Evolutionary conservation across 2,888 invertebrate species (phyloP), one percentile per base, ranked within the genome.

Genomic region (Diplolepis rosae): DNA sequence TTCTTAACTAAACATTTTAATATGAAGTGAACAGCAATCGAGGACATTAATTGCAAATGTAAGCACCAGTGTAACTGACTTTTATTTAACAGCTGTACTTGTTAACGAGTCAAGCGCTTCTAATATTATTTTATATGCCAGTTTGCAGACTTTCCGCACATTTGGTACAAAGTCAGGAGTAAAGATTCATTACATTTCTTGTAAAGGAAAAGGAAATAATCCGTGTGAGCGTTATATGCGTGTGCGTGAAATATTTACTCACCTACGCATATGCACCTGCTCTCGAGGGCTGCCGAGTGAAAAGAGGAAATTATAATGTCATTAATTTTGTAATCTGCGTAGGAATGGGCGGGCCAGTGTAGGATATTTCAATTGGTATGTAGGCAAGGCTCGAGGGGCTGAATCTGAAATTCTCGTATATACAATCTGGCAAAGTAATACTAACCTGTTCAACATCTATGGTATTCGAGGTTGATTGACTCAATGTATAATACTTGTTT

Each of bases 261-360:
- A 61, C 61, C 61, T 61, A 61, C 61, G 61, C 61, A 61, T 24
- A 35, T 61, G 61, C 61, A 61, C 61, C 61, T 61, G 61, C 24
- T 61, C 39, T 24, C 22, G 39, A 61, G 61, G 61, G 61, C 61
- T 35, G 39, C 39, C 61, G 39, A 39, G 61, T 61, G 61, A 61
- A 61, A 61, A 61, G 39, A 61, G 39, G 61, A 61, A 61, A 61
- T 61, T 61, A 61, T 61, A 61, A 61, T 61, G 61, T 35, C 61
- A 61, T 61, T 61, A 61, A 61, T 61, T 39, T 61, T 39, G n/a
- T 61, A 61, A 61, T 61, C 61, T 61, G 61, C 61, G 61, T 61
- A 61, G 61, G 61, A 61, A 61, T 39, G 39, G 61, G 61, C 39
- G 61, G 39, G 56, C 32, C 35, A 56, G 32, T 35, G 35, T 35